Evolutionary conservation across 35 echinoderm and acorn worm species (phyloP), one percentile per base, ranked within the genome.

Genomic region (Patiria miniata): DNA sequence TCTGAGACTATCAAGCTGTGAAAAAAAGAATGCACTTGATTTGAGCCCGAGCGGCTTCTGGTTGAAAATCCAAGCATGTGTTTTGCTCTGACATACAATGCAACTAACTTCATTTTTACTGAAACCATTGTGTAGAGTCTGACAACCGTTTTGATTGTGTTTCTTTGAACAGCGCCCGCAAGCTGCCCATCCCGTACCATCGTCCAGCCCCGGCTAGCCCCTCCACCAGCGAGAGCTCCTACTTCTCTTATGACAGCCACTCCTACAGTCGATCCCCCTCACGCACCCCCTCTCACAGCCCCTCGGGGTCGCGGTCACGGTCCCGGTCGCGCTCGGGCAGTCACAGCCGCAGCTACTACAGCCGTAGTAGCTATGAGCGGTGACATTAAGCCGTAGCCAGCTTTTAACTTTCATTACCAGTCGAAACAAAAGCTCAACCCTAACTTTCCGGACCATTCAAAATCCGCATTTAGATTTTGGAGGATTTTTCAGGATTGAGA

Each of bases 171-270:
- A 95, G 93, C 85, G 93, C 93, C 28, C 85, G 93, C 36, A 95
- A 95, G 83, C 81, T 95, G 39, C 93, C 93, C 9, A 87, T 95
- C 30, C 93, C 93, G 12, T 95, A 95, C 89, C 77, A 95, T 73
- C 59, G 93, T 52, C 79, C 86, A 15, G 26, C 80, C 2, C 47
- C 83, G 26, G 55, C 69, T 39, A 88, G 85, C 81, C 83, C 89
- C 38, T 77, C 89, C 37, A 69, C 60, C 51, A 77, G 77, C 18
- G 83, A 91, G 26, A 68, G 54, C 89, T 91, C 89, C 28, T 86
- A 80, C 83, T 86, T 68, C 58, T 79, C 69, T 19, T 61, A 90
- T 40, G 50, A 55, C 51, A 37, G 47, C 12, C 19, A 23, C 36
- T 47, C 52, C 52, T 82, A 82, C 87, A 78, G 60, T 29, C 33